These are phyloP conservation scores for Labeo rohita DNA, from an alignment of 2,113 vertebrate genomes.

Conservation along the genomic window DNA sequence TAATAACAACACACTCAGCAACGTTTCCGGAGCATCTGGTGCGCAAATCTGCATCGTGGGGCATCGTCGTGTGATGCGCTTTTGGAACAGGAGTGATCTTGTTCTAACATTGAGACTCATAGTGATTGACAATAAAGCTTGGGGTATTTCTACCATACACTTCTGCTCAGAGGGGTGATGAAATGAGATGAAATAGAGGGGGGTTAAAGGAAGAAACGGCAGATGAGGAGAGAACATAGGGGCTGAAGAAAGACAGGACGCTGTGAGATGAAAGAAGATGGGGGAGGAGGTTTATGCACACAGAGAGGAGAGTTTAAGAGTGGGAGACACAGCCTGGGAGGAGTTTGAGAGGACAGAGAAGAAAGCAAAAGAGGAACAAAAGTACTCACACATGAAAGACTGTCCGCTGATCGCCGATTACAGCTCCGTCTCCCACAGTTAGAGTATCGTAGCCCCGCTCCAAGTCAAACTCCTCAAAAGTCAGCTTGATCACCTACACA, in stretches of 20 bases:
- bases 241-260: conserved; percentile 27
- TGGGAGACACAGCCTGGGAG: conserved; percentile 30
- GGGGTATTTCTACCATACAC: conserved; percentile 66
- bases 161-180: conserved; percentile 70
- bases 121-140: conserved; percentile 70
- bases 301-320: conserved; percentile 31
- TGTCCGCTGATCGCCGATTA: conserved; percentile 94
- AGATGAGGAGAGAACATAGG: conserved; percentile 16
- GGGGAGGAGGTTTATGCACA: conserved; percentile 29
- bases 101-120: conserved; percentile 66
- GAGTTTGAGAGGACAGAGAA: conserved; percentile 41
- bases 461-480: conserved; percentile 97
- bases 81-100: conserved; percentile 63
- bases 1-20: conserved; percentile 75
- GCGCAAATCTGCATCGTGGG: conserved; percentile 63
- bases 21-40: conserved; percentile 73
- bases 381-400: conserved; percentile 95
- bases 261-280: conserved; percentile 47
- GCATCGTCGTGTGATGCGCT: conserved; percentile 63
- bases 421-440: conserved; percentile 91
- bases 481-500: conserved; percentile 94
- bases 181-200: conserved; percentile 63
- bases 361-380: conserved; percentile 46
- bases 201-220: conserved; percentile 1
- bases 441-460: conserved; percentile 98